Conservation (phyloP, 2,888 invertebrate genomes). For the Rutpela maculata region DNA sequence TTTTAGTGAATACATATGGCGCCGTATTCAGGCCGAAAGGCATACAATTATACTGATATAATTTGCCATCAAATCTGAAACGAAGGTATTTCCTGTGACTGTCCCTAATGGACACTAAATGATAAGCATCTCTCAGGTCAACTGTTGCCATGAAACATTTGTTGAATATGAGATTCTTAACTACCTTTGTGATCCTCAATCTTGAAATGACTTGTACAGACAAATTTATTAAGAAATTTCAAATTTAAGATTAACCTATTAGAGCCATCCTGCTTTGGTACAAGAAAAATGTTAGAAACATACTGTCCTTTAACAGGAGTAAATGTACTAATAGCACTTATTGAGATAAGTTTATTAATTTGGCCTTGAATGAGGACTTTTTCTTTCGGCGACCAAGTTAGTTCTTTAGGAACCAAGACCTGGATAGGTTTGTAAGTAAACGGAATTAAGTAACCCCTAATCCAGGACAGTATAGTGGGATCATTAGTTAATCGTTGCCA, state of each 20-base stretch:
- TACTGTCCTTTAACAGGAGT: background rate
- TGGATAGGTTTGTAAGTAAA: no score
- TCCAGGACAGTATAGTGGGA: no score
- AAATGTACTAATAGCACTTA: no score
- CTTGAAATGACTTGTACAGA: background rate
- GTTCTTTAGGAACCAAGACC: no score
- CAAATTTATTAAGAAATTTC: background rate
- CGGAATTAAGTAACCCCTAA: no score
- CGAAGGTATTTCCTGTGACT: background rate
- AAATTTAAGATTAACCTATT: background rate
- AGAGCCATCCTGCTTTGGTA: background rate
- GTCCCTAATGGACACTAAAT: no score
- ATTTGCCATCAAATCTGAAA: no score
- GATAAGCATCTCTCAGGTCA: constrained; percentile 5
- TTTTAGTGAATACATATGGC: background rate
- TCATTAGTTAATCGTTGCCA: no score
- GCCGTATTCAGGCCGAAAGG: constrained; percentile 1
- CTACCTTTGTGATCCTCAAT: background rate
- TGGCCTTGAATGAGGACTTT: no score
- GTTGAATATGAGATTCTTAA: background rate
- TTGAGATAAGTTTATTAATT: no score
- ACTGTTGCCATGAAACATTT: background rate
- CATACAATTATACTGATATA: constrained; percentile 5
- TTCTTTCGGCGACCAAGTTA: no score
- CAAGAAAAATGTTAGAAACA: background rate